A percentile compares a stretch with the other conserved stretches of the same genome.
Conservation (phyloP, 2,797 vertebrate genomes). For the Myotis findleyi region DNA sequence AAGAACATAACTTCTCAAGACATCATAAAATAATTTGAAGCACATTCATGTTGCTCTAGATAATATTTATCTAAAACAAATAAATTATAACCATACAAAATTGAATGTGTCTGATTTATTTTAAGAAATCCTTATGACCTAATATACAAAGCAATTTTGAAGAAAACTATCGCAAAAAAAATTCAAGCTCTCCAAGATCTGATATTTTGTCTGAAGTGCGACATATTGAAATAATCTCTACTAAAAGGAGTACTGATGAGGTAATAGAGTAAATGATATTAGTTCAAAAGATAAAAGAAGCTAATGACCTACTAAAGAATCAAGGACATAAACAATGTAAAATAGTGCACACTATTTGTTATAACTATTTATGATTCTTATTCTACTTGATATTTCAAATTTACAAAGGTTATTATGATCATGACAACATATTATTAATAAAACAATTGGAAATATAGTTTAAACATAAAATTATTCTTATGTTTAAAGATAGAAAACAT, state of each 20-base stretch:
- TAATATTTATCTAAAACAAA: slow-evolving; percentile 74
- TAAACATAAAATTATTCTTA: slow-evolving; percentile 14
- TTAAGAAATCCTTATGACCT: slow-evolving; percentile 68
- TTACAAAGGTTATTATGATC: slow-evolving; percentile 5
- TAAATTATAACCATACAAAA: slow-evolving; percentile 65
- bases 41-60: slow-evolving; percentile 61
- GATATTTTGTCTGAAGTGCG: slow-evolving; percentile 61
- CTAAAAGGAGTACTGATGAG: slow-evolving; percentile 59
- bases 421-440: background rate
- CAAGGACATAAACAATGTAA: background rate
- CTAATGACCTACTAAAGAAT: background rate
- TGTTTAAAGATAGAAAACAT: background rate
- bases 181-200: slow-evolving; percentile 22
- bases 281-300: slow-evolving; percentile 67
- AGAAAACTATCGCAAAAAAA: slow-evolving; percentile 66
- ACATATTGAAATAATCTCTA: slow-evolving; percentile 79
- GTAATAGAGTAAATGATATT: slow-evolving; percentile 1
- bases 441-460: background rate
- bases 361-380: background rate
- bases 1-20: slow-evolving; percentile 61
- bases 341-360: background rate
- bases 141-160: slow-evolving; percentile 70
- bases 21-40: slow-evolving; percentile 77
- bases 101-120: slow-evolving; percentile 46
- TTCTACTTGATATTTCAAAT: background rate